A percentile compares a stretch with the other conserved stretches of the same genome.
Conservation (phyloP, 2,113 vertebrate genomes). For the Boulengerochromis microlepis region DNA sequence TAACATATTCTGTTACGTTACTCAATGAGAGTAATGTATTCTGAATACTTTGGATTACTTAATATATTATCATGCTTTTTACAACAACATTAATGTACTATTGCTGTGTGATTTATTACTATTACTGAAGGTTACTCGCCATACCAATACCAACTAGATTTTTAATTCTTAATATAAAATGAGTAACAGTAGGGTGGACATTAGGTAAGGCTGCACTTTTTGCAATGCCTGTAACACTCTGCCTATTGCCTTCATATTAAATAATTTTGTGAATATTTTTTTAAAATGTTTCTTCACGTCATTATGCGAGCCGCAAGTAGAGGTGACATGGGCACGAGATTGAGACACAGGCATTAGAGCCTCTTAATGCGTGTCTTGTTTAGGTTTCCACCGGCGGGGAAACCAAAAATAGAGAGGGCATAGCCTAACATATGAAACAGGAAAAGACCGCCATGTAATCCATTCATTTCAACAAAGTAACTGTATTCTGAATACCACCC, state of each 20-base stretch:
- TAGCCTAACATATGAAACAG: background rate
- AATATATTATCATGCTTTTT: background rate
- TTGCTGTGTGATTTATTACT: background rate
- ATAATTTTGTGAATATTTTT: background rate
- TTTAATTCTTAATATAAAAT: background rate
- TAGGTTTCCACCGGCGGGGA: background rate
- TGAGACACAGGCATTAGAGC: background rate
- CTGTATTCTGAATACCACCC: background rate
- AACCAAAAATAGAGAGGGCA: background rate
- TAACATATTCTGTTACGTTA: accelerated
- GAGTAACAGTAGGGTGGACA: background rate
- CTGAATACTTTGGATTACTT: background rate
- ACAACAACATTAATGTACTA: background rate
- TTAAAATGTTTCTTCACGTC: background rate
- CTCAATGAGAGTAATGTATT: background rate
- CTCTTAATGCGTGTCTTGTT: background rate
- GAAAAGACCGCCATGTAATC: background rate
- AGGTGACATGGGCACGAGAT: accelerated
- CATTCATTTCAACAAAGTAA: background rate
- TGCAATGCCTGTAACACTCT: background rate
- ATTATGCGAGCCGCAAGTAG: background rate
- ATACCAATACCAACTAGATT: background rate
- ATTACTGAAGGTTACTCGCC: background rate
- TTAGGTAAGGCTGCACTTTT: background rate
- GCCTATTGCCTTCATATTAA: too few species aligned